Evolutionary conservation across 2,888 invertebrate genomes (phyloP).

Genomic region (Pseudoips prasinana): DNA sequence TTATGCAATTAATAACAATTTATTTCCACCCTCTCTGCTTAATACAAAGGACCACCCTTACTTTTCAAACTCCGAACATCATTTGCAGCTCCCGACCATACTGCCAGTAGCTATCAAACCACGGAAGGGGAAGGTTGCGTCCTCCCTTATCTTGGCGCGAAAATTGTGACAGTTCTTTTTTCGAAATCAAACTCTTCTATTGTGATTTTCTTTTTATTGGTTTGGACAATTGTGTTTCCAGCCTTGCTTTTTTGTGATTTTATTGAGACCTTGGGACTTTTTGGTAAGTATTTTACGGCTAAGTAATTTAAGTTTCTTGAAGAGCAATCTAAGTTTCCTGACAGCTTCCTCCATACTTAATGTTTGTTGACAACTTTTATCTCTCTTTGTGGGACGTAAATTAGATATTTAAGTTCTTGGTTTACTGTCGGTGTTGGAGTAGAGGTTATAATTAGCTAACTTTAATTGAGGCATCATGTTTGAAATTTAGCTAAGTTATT

Average conservation of each 20-base stretch:
- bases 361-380: slow-evolving; percentile 28
- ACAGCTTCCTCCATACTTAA: slow-evolving; percentile 15
- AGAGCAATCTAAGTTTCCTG: slow-evolving; percentile 30
- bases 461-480: too few species aligned
- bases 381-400: slow-evolving; percentile 10
- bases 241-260: slow-evolving; percentile 8
- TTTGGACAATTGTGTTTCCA: slow-evolving; percentile 16
- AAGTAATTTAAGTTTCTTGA: slow-evolving; percentile 30
- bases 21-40: slow-evolving; percentile 19
- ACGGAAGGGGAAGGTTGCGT: slow-evolving; percentile 40
- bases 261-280: slow-evolving; percentile 14
- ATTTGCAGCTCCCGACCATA: slow-evolving; percentile 48
- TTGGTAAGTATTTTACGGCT: slow-evolving; percentile 22
- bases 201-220: slow-evolving; percentile 16
- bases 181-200: slow-evolving; percentile 31
- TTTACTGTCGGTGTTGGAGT: too few species aligned
- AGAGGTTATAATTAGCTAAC: too few species aligned
- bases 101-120: slow-evolving; percentile 51
- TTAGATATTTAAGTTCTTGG: too few species aligned
- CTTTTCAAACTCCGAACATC: slow-evolving; percentile 57
- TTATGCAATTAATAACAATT: background rate
- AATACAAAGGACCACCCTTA: slow-evolving; percentile 33
- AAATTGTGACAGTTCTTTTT: slow-evolving; percentile 50
- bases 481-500: too few species aligned
- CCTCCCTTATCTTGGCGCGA: slow-evolving; percentile 39